Evolutionary conservation across 2,888 invertebrate species (phyloP).

Genomic region (Acanthosepion pharaonis): DNA sequence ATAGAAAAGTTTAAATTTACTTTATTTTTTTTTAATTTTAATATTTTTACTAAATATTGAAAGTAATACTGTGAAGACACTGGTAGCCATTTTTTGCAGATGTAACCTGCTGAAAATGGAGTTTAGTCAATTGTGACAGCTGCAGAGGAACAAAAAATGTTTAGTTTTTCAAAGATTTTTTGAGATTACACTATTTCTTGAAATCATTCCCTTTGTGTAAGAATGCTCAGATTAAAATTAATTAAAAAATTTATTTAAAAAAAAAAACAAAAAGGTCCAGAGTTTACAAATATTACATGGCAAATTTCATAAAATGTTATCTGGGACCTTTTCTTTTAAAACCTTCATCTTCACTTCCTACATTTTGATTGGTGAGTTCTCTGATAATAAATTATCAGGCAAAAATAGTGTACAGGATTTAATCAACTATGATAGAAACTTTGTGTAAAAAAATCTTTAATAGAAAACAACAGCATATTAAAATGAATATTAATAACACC

Average conservation of each 20-base stretch:
- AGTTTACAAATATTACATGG: neutral
- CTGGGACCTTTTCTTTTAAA: neutral
- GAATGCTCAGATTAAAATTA: neutral
- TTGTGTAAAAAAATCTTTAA: neutral
- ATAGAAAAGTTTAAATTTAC: neutral
- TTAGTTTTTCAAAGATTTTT: neutral
- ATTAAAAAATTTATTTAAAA: neutral
- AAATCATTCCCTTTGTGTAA: neutral
- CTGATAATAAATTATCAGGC: neutral
- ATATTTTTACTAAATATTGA: neutral
- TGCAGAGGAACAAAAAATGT: neutral
- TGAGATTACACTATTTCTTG: neutral
- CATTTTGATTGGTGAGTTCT: neutral
- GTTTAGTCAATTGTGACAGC: neutral
- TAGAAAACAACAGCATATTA: neutral
- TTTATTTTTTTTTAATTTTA: neutral
- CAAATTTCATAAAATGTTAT: neutral
- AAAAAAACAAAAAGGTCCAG: neutral
- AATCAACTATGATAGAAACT: too few relatives aligned
- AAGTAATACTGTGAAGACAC: constrained; percentile 21
- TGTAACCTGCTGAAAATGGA: neutral
- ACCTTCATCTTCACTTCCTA: neutral
- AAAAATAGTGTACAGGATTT: too few relatives aligned
- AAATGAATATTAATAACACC: neutral
- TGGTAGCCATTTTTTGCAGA: neutral